Evolutionary conservation across 2,888 invertebrate species (phyloP).

Genomic region (Cephus rjabovi): DNA sequence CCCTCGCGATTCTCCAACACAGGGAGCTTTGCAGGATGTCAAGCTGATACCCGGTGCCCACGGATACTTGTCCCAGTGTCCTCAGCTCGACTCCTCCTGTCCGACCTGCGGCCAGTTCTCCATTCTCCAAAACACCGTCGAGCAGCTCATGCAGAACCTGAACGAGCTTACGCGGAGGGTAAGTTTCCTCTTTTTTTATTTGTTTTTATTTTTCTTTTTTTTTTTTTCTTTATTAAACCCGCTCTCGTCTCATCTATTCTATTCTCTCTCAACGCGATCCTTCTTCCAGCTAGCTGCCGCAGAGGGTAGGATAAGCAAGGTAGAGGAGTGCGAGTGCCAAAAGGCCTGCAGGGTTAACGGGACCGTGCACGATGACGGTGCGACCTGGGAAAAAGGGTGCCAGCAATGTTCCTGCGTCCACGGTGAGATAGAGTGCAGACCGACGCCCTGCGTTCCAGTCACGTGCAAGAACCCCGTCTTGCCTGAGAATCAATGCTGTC

Average conservation of each 20-base stretch:
- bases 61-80: slow-evolving; percentile 89
- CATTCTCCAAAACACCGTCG: slow-evolving; percentile 84
- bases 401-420: slow-evolving; percentile 90
- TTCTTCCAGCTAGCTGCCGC: slow-evolving; percentile 80
- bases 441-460: slow-evolving; percentile 81
- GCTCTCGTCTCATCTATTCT: background rate
- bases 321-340: slow-evolving; percentile 92
- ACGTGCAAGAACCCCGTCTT: slow-evolving; percentile 85
- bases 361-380: slow-evolving; percentile 84
- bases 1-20: slow-evolving; percentile 43
- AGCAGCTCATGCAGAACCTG: slow-evolving; percentile 83
- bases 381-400: slow-evolving; percentile 87
- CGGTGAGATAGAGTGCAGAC: slow-evolving; percentile 86
- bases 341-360: slow-evolving; percentile 88
- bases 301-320: slow-evolving; percentile 80
- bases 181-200: slow-evolving; percentile 58
- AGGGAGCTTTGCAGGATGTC: slow-evolving; percentile 92
- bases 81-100: slow-evolving; percentile 86
- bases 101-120: slow-evolving; percentile 92
- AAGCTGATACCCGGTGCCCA: slow-evolving; percentile 86
- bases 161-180: slow-evolving; percentile 88
- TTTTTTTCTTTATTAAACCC: background rate
- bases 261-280: slow-evolving; percentile 27
- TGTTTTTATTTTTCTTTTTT: slow-evolving; percentile 32
- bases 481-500: slow-evolving; percentile 85